phyloP scores from a whole-genome alignment of 2,888 invertebrate genomes.

The Pilophorus perplexus region DNA sequence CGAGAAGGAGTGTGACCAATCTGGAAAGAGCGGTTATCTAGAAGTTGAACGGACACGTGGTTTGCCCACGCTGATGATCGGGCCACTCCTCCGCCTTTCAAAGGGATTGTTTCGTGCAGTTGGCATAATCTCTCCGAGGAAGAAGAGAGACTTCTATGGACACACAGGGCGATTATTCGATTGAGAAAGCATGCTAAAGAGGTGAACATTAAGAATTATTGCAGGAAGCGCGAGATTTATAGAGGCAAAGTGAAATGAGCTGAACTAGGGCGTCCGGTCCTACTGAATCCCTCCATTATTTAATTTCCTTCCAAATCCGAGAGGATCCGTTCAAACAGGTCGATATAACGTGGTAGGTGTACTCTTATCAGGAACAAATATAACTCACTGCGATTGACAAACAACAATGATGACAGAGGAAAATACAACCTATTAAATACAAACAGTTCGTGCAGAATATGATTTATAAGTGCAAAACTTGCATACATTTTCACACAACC shows the following conservation, averaged over 20 bases:
- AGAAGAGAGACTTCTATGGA: not conserved
- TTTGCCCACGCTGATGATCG: conserved; percentile 4
- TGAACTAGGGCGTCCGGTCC: conserved; percentile 33
- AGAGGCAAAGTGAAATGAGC: conserved; percentile 33
- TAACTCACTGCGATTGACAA: no score
- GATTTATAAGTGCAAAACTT: no score
- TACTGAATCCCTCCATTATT: conserved; percentile 33
- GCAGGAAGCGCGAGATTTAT: conserved; percentile 36
- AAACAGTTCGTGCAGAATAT: no score
- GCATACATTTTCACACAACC: no score
- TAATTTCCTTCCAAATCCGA: conserved; percentile 33
- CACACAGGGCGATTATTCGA: conserved; percentile 22
- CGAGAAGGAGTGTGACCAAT: not conserved
- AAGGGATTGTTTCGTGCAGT: conserved; percentile 24
- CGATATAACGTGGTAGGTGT: no score
- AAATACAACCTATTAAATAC: no score
- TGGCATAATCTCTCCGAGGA: conserved; percentile 20
- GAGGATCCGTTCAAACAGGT: not conserved
- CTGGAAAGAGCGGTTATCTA: not conserved
- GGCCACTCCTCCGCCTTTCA: not conserved
- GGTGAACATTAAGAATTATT: conserved; percentile 31
- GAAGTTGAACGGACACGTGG: not conserved
- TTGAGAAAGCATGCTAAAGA: conserved; percentile 22
- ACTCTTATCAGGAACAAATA: no score
- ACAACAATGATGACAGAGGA: no score